Evolutionary conservation across 2,113 vertebrate species (phyloP).

Genomic region (Lophura nycthemera): DNA sequence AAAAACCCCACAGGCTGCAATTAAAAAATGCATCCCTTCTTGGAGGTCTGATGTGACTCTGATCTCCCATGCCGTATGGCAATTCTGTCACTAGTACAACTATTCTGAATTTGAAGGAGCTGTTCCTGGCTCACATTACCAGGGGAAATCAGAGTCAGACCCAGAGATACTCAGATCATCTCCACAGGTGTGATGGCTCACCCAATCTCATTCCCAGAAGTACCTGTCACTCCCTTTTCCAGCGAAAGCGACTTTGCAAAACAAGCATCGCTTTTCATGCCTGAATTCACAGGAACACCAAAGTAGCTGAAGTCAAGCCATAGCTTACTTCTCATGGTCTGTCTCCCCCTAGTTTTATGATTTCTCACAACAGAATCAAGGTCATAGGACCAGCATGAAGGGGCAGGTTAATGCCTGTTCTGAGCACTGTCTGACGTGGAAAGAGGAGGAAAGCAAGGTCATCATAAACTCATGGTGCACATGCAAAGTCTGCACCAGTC

Average conservation of each 20-base stretch:
- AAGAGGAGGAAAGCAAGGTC: not conserved
- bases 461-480: not conserved
- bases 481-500: not conserved
- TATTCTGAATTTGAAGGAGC: not conserved
- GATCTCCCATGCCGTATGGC: rapidly evolving
- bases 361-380: not conserved
- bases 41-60: not conserved
- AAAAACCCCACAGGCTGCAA: not conserved
- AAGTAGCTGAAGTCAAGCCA: not conserved
- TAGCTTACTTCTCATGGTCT: not conserved
- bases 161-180: not conserved
- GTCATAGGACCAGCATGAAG: not conserved
- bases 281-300: conserved; percentile 20
- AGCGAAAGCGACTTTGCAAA: not conserved
- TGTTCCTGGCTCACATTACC: not conserved
- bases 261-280: not conserved
- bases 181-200: not conserved
- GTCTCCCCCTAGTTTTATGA: not conserved
- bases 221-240: not conserved
- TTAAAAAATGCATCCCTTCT: not conserved
- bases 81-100: not conserved
- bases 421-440: not conserved
- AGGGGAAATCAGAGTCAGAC: not conserved
- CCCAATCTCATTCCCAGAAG: not conserved
- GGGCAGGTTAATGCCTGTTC: conserved; percentile 6